phyloP scores from a whole-genome alignment of 2,113 vertebrate species.

The Zapornia atra region DNA sequence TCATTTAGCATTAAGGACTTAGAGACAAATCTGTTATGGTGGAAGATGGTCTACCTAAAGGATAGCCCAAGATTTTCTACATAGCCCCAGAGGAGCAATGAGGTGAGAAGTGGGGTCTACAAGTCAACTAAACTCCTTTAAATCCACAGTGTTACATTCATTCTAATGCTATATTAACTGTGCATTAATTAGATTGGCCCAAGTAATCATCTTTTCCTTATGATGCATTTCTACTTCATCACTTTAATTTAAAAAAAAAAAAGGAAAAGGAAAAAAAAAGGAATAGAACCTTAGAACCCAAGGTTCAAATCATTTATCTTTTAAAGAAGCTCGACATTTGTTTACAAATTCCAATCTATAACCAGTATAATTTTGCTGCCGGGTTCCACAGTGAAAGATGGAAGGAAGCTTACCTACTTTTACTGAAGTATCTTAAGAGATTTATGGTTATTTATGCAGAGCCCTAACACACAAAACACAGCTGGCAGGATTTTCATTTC shows the following conservation, averaged over 20 bases:
- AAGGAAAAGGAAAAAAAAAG: background rate
- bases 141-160: background rate
- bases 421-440: background rate
- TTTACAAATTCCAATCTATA: background rate
- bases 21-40: background rate
- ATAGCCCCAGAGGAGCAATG: background rate
- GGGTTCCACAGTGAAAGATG: background rate
- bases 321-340: background rate
- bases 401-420: background rate
- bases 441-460: constrained; percentile 2
- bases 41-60: background rate
- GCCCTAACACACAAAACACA: background rate
- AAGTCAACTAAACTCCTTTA: background rate
- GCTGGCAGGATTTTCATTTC: background rate
- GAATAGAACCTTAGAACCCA: background rate
- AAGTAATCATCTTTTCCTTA: background rate
- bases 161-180: background rate
- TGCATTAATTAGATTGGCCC: background rate
- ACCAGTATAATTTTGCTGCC: background rate
- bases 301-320: background rate
- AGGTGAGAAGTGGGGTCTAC: background rate
- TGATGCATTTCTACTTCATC: background rate
- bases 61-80: background rate
- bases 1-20: background rate
- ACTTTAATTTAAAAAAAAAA: background rate